Base-by-base conservation (phyloP, 2,113 vertebrate genomes). In the Xiphias gladius region DNA sequence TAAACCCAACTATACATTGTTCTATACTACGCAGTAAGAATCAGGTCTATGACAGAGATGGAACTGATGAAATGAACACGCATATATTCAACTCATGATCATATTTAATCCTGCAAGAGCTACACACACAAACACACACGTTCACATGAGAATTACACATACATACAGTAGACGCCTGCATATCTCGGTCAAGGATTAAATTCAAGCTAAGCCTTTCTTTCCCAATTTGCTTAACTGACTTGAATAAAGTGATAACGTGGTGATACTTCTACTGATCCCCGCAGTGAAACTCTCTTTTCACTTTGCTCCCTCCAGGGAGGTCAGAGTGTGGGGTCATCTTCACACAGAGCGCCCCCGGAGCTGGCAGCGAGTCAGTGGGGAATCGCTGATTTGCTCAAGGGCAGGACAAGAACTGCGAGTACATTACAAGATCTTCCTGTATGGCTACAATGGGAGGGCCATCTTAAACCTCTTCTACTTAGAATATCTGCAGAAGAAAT, bases 361-460 rank as follows among this genome's bases (percentile, higher is more conserved):
- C 82, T 65, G 68, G 73, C 75, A 67, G 65, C 12, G 16, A 62
- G 78, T 85, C 90, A 81, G 61, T 37, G 59, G 90, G 89, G 90
- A 90, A 68, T 82, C 30, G 2, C 57, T 58, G 80, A 74, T 67
- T 82, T 82, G 86, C 88, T 92, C 88, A 92, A 93, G 90, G 90
- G 90, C 83, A 89, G 79, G 79, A 80, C 81, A 73, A 85, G 63
- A 82, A 28, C 46, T 2, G 2, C 22, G 63, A 35, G 39, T 67
- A 37, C 67, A 70, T 68, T 82, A 86, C 75, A 82, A 80, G 73
- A 52, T 28, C 43, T 65, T 68, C 52, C 52, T 61, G 59, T 24
- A 3, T 19, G 70, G 65, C 32, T 72, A 74, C 73, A 74, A 37
- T 22, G 52, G 68, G 30, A 73, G 24, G 72, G 46, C 41, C 64